phyloP scores from a whole-genome alignment of 2,797 vertebrate genomes.

The Rhinoraja longicauda region DNA sequence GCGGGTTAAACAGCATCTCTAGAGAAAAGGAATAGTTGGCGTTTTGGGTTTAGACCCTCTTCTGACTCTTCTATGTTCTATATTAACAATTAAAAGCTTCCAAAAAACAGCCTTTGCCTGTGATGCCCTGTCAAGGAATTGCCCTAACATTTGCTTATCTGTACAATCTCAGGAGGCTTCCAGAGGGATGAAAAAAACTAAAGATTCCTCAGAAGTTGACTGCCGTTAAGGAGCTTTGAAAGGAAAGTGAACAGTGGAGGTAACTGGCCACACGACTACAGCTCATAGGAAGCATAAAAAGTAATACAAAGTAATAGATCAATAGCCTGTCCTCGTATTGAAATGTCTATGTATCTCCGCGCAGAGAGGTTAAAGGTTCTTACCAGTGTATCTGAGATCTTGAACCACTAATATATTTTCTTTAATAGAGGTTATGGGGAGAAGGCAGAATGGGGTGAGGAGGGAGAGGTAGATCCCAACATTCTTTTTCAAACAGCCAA shows the following conservation, averaged over 20 bases:
- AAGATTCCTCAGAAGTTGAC: not conserved
- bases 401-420: not conserved
- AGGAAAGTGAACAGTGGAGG: not conserved
- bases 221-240: not conserved
- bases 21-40: too few species aligned
- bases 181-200: not conserved
- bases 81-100: not conserved
- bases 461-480: too few species aligned
- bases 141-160: not conserved
- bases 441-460: too few species aligned
- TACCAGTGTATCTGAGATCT: not conserved
- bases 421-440: not conserved
- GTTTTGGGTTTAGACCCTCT: too few species aligned
- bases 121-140: not conserved
- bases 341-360: not conserved
- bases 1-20: too few species aligned
- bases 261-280: not conserved
- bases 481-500: not conserved
- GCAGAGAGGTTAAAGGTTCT: not conserved
- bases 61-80: too few species aligned
- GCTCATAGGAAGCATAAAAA: not conserved
- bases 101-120: not conserved
- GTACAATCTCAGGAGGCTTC: not conserved
- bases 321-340: not conserved
- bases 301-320: not conserved